A percentile compares a stretch with the other conserved stretches of the same genome.
Evolutionary conservation across 2,797 vertebrate species (phyloP).

Genomic region (Hemitrygon akajei): DNA sequence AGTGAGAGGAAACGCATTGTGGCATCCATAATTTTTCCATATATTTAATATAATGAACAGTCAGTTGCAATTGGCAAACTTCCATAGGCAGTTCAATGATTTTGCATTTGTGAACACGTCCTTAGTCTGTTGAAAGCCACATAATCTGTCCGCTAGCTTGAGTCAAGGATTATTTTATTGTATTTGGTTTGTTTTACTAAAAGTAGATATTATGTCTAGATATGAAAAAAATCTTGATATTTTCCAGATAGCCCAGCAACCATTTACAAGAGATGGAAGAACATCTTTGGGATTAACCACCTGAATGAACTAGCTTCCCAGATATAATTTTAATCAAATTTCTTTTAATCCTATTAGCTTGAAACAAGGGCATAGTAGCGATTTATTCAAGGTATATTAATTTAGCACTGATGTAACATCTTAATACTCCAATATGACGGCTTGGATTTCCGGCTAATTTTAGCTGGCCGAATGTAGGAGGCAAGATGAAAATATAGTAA

Average conservation of each 20-base stretch:
- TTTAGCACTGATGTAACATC: background rate
- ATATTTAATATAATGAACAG: conserved; percentile 22
- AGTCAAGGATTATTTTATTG: background rate
- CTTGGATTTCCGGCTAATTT: background rate
- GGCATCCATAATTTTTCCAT: conserved; percentile 14
- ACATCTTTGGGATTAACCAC: background rate
- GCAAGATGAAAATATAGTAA: background rate
- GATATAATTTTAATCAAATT: background rate
- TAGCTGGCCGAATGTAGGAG: background rate
- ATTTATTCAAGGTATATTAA: background rate
- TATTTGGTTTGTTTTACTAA: background rate
- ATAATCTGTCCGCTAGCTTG: background rate
- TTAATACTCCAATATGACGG: background rate
- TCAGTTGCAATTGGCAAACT: conserved; percentile 13
- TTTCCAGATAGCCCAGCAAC: background rate
- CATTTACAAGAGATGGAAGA: background rate
- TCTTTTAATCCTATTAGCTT: background rate
- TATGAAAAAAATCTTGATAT: background rate
- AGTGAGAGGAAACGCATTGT: conserved; percentile 14
- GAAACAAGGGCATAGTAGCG: no score
- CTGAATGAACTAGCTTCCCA: background rate
- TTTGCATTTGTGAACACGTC: background rate
- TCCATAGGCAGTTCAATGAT: background rate
- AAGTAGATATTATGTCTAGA: background rate
- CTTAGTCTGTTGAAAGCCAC: background rate